Evolutionary conservation across 2,797 vertebrate species (phyloP), one percentile per base, ranked within the genome.

Genomic region (Channallabes apus): DNA sequence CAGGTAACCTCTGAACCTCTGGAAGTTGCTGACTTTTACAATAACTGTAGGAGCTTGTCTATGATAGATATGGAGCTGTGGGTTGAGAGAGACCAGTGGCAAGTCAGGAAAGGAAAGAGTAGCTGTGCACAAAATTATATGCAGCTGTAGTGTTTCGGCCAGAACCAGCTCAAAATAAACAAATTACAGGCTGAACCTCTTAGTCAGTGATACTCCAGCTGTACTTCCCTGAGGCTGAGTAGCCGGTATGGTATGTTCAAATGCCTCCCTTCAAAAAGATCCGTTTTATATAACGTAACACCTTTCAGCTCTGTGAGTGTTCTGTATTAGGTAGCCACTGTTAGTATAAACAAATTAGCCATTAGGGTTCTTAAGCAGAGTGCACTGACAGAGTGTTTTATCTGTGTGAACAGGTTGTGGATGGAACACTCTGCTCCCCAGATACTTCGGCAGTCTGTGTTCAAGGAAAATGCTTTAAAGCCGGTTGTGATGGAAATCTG

Each of bases 381-480:
- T 77, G 71, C 27, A 75, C 6, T 83, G 11, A 86, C 15, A 18
- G 32, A 82, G 73, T 61, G 68, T 82, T 82, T 86, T 82, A 75
- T 88, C 72, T 83, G 35, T 61, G 35, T 79, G 32, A 81, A 62
- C 90, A 99, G 98, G 98, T 99, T 29, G 96, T 99, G 79, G 98
- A 99, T 0, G 98, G 98, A 76, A 99, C 98, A 0, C 95, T 95
- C 0, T 99, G 98, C 79, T 96, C 97, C 0, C 98, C 98, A 0
- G 98, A 99, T 89, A 97, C 98, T 87, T 97, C 97, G 8, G 98
- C 97, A 0, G 91, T 99, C 85, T 99, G 98, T 6, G 97, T 99
- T 84, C 98, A 99, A 91, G 98, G 98, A 32, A 99, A 97, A 64
- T 99, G 98, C 93, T 97, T 99, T 90, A 99, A 98, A 88, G 98